A percentile compares a stretch with the other conserved stretches of the same genome.
These are phyloP conservation scores for Enhydra lutris DNA, from an alignment of 2,113 vertebrate genomes.

Conservation along the genomic window DNA sequence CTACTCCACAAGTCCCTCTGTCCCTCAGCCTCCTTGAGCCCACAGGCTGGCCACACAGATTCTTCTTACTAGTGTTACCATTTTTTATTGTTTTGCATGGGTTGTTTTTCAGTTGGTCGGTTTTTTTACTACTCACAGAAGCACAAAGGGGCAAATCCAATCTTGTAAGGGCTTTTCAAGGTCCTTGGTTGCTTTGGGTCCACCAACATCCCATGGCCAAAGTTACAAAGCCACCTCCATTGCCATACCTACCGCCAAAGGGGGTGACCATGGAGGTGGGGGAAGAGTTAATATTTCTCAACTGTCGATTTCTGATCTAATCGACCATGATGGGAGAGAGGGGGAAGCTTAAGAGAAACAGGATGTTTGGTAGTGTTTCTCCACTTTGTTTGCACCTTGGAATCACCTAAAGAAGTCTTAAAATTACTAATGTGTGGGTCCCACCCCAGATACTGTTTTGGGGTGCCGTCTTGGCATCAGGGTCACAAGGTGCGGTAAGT, in stretches of 20 bases:
- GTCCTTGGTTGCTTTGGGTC: not conserved
- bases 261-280: not conserved
- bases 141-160: not conserved
- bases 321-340: not conserved
- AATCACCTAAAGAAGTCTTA: not conserved
- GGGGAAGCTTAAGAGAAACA: not conserved
- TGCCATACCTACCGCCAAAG: not conserved
- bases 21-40: not conserved
- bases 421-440: not conserved
- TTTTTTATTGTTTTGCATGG: not conserved
- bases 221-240: not conserved
- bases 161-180: not conserved
- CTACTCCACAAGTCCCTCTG: not conserved
- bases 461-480: not conserved
- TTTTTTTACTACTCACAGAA: not conserved
- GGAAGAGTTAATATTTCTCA: not conserved
- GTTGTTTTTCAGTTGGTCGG: not conserved
- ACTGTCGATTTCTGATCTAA: not conserved
- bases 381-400: not conserved
- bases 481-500: not conserved
- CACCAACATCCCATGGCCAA: not conserved
- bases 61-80: not conserved
- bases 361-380: not conserved
- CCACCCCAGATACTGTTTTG: too few relatives aligned
- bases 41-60: not conserved